These are phyloP conservation scores for Leptestheria dahalacensis DNA, from an alignment of 1,140 invertebrate genomes.

Conservation along the genomic window DNA sequence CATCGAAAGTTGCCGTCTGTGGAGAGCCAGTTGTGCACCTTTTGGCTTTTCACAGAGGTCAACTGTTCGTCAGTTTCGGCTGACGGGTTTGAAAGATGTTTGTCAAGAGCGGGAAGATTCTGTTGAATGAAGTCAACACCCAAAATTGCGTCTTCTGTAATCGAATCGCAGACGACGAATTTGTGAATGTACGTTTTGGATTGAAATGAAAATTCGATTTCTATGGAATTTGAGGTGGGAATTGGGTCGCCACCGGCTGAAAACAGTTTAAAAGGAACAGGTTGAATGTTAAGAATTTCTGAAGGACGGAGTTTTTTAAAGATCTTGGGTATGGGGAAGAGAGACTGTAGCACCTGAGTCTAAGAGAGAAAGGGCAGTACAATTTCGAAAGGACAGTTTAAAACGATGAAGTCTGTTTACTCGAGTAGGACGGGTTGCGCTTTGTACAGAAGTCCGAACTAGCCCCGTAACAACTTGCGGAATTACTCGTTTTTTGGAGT, in stretches of 20 bases:
- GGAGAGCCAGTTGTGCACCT: background rate
- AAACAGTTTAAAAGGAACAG: background rate
- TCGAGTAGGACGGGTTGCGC: background rate
- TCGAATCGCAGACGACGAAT: background rate
- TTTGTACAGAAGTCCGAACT: background rate
- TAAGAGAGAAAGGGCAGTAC: background rate
- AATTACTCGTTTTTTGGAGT: background rate
- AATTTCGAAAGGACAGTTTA: background rate
- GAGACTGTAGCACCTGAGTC: background rate
- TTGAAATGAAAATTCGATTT: background rate
- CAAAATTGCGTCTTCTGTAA: background rate
- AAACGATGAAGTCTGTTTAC: background rate
- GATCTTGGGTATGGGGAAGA: background rate
- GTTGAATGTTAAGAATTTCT: background rate
- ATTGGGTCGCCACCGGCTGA: background rate
- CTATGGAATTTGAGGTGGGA: background rate
- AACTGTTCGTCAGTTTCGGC: background rate
- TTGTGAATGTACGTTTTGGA: background rate
- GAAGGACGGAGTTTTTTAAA: background rate
- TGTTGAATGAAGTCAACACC: background rate
- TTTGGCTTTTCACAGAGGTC: background rate
- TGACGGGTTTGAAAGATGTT: background rate
- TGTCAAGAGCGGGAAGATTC: background rate
- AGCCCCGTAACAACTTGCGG: background rate
- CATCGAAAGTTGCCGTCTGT: background rate